A percentile compares a stretch with the other conserved stretches of the same genome.
Conservation (phyloP, 1,140 invertebrate genomes). For the Drosophila guanche region DNA sequence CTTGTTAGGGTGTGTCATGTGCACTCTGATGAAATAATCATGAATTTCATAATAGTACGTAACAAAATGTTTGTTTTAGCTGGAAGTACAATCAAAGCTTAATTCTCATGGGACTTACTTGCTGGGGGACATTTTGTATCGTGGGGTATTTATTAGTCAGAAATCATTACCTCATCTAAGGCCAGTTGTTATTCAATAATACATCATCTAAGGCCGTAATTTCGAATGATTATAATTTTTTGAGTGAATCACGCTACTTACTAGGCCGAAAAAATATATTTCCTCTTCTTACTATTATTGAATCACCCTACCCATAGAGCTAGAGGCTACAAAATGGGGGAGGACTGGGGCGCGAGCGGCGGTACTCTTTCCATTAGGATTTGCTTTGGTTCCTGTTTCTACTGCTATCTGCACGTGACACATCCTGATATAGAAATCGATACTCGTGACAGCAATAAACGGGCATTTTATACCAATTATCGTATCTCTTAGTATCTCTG, state of each 20-base stretch:
- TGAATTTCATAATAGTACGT: conserved; percentile 34
- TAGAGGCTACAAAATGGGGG: not conserved
- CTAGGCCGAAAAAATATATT: too few species aligned
- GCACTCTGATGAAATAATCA: conserved; percentile 28
- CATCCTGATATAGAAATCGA: conserved; percentile 78
- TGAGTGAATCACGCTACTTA: too few species aligned
- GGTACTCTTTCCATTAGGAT: conserved; percentile 18
- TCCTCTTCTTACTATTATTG: not conserved
- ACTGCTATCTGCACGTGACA: conserved; percentile 69
- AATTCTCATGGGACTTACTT: not conserved
- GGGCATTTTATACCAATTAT: conserved; percentile 78
- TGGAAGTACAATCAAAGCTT: conserved; percentile 8
- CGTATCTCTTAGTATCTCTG: conserved; percentile 35
- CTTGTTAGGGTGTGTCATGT: conserved; percentile 43
- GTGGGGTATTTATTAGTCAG: conserved; percentile 24
- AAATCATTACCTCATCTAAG: conserved; percentile 15
- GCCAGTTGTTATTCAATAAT: too few species aligned
- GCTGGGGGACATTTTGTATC: conserved; percentile 13
- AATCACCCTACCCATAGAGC: conserved; percentile 1
- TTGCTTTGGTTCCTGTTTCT: conserved; percentile 30
- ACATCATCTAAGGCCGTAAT: too few species aligned
- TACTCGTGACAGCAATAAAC: conserved; percentile 77
- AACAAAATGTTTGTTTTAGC: conserved; percentile 12
- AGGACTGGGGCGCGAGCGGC: too few species aligned
- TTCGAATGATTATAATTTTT: too few species aligned